Conservation (phyloP, 2,888 invertebrate genomes). For the Drepanosiphum platanoidis region DNA sequence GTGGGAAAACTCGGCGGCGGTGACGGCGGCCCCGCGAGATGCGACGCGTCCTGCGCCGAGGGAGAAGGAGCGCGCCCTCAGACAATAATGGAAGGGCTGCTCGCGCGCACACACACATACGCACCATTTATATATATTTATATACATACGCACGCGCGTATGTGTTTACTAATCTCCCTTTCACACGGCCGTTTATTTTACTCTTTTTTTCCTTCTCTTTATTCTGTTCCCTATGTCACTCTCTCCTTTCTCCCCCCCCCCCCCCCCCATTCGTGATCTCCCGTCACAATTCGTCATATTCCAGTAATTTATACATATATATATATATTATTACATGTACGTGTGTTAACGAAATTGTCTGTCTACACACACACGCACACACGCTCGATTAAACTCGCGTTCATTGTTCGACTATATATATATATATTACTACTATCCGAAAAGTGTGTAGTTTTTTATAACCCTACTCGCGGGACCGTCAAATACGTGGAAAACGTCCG, state of each 20-base stretch:
- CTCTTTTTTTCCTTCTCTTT: slow-evolving; percentile 29
- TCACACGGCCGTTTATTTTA: slow-evolving; percentile 51
- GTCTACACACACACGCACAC: not conserved
- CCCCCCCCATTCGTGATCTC: not conserved
- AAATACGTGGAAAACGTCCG: not conserved
- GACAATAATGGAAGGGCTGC: slow-evolving; percentile 35
- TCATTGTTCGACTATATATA: not conserved
- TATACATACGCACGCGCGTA: not conserved
- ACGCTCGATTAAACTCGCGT: not conserved
- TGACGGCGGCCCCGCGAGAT: slow-evolving; percentile 23
- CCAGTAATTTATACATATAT: not conserved
- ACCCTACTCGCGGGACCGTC: not conserved
- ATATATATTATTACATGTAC: too few relatives aligned
- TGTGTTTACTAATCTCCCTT: slow-evolving; percentile 35
- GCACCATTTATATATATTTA: not conserved
- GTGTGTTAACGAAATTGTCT: not conserved
- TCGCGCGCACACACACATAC: not conserved
- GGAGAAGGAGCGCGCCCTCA: not conserved
- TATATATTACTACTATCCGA: not conserved
- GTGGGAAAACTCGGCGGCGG: slow-evolving; percentile 44
- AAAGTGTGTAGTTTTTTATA: not conserved
- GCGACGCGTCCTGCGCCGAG: slow-evolving; percentile 19
- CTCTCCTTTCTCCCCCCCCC: not conserved
- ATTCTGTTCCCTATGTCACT: slow-evolving; percentile 15
- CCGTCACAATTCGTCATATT: slow-evolving; percentile 38